Conservation (phyloP, 1,140 invertebrate genomes). For the Nasonia giraulti region DNA sequence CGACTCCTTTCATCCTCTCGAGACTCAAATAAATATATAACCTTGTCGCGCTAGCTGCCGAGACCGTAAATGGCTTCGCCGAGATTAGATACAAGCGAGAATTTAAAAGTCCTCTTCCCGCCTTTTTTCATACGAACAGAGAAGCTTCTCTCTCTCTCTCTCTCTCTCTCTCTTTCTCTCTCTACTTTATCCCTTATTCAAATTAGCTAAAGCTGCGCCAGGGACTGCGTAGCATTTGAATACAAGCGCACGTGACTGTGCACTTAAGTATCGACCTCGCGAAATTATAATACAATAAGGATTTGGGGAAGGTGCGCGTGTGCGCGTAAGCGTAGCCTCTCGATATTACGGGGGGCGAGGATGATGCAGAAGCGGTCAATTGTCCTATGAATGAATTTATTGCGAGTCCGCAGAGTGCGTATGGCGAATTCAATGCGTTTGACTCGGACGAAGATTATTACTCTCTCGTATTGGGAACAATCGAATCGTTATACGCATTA, state of each 20-base stretch:
- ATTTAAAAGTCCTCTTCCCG: background rate
- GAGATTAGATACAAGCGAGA: slow-evolving; percentile 2
- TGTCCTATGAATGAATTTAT: slow-evolving; percentile 44
- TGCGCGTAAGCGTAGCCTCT: background rate
- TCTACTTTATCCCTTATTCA: slow-evolving; percentile 67
- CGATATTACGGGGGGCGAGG: background rate
- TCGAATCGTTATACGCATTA: background rate
- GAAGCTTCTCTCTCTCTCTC: background rate
- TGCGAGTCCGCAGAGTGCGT: too few species aligned
- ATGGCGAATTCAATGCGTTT: too few species aligned
- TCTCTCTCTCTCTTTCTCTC: background rate
- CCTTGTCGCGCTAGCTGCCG: background rate
- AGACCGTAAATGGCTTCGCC: background rate
- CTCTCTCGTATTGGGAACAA: background rate
- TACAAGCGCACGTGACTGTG: slow-evolving; percentile 56
- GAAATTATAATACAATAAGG: slow-evolving; percentile 64
- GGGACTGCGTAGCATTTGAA: slow-evolving; percentile 56
- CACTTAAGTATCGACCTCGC: slow-evolving; percentile 57
- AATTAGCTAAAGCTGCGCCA: slow-evolving; percentile 59
- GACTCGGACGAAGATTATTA: too few species aligned
- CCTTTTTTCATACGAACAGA: background rate
- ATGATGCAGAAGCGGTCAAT: slow-evolving; percentile 24
- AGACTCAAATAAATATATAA: background rate
- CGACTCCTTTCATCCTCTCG: background rate
- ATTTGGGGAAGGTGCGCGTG: slow-evolving; percentile 53